Conservation (phyloP, 2,888 invertebrate species). For the Stegophylla sp. region DNA sequence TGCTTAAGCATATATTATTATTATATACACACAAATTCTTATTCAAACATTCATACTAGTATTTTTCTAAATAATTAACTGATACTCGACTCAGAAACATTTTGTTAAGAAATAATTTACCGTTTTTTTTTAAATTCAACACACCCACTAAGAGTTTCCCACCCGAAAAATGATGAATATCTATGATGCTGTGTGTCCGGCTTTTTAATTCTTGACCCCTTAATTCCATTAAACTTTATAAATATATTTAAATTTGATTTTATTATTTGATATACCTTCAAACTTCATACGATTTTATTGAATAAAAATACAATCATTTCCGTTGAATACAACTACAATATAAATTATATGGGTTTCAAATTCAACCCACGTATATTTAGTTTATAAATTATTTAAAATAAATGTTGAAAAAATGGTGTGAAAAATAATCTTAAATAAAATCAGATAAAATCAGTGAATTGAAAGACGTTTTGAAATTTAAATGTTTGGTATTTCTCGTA, state of each 20-base stretch:
- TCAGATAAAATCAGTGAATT: slow-evolving; percentile 44
- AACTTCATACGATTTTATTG: background rate
- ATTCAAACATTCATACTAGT: too few species aligned
- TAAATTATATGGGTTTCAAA: slow-evolving; percentile 2
- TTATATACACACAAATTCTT: too few species aligned
- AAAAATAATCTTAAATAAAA: slow-evolving; percentile 39
- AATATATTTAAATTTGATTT: slow-evolving; percentile 18
- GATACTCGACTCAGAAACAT: too few species aligned
- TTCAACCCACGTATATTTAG: slow-evolving; percentile 24
- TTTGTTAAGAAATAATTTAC: too few species aligned
- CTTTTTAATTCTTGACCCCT: background rate
- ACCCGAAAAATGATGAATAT: too few species aligned
- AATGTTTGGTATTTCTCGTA: slow-evolving; percentile 15
- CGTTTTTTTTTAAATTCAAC: too few species aligned
- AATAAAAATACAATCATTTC: background rate
- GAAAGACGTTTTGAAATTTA: slow-evolving; percentile 26
- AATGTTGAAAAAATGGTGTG: slow-evolving; percentile 31
- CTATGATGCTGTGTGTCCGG: too few species aligned
- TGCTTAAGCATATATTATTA: too few species aligned
- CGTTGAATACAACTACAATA: slow-evolving; percentile 9
- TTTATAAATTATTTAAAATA: slow-evolving; percentile 17
- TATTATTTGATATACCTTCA: background rate
- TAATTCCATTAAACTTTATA: background rate
- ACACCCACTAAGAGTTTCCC: too few species aligned
- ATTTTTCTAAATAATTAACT: too few species aligned